Evolutionary conservation across 2,797 vertebrate genomes (phyloP).

Genomic region (Tenualosa ilisha): DNA sequence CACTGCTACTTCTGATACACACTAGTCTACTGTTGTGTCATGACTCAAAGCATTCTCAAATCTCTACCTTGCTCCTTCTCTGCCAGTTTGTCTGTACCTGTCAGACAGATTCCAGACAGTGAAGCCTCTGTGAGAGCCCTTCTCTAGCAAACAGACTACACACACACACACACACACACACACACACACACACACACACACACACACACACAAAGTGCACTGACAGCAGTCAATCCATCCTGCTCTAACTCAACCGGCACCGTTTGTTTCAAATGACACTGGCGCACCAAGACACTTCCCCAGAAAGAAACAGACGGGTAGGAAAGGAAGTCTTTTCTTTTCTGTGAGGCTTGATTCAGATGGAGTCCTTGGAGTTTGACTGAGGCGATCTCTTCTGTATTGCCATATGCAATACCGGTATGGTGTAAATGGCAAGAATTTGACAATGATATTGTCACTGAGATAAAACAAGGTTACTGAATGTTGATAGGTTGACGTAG

Average conservation of each 20-base stretch:
- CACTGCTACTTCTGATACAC: not conserved
- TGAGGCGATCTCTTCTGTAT: not conserved
- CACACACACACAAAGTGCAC: not conserved
- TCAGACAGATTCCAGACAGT: not conserved
- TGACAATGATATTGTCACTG: not conserved
- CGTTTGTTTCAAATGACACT: not conserved
- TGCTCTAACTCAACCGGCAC: not conserved
- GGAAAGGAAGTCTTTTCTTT: not conserved
- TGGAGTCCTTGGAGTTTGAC: not conserved
- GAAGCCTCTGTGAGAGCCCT: not conserved
- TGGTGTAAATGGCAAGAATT: not conserved
- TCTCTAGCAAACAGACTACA: not conserved
- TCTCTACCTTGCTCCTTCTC: not conserved
- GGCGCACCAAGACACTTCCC: not conserved
- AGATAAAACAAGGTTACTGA: not conserved
- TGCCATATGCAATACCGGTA: not conserved
- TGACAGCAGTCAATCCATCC: not conserved
- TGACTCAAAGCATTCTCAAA: not conserved
- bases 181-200: not conserved
- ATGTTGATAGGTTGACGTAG: not conserved
- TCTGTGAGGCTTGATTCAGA: not conserved
- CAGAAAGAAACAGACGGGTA: not conserved
- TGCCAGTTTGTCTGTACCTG: conserved; percentile 3
- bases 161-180: not conserved
- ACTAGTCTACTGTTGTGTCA: conserved; percentile 6